A percentile compares a stretch with the other conserved stretches of the same genome.
Evolutionary conservation across 2,113 vertebrate species (phyloP).

Genomic region (Dolichallabes microphthalmus): DNA sequence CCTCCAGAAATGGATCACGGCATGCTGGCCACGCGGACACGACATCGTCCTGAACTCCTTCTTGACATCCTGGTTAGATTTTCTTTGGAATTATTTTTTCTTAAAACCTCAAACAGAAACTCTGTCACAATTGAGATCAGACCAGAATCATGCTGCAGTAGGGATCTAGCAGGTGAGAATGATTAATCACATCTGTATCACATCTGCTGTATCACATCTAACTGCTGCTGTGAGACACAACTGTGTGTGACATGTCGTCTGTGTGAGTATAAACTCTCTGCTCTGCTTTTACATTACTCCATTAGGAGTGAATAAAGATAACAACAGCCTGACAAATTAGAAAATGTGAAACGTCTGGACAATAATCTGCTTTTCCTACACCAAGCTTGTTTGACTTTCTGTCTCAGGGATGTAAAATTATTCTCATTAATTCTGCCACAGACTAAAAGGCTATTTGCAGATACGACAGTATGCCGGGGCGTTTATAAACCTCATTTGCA

Average conservation of each 20-base stretch:
- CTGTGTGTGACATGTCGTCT: background rate
- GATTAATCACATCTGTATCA: too few relatives aligned
- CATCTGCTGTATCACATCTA: background rate
- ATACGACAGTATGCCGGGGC: background rate
- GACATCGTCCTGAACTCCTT: too few relatives aligned
- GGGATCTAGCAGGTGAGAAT: background rate
- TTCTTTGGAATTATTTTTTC: background rate
- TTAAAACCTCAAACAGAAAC: background rate
- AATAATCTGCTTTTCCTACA: constrained; percentile 4
- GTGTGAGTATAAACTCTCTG: background rate
- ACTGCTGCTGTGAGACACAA: too few relatives aligned
- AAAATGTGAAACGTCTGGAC: background rate
- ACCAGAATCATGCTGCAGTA: background rate
- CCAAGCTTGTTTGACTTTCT: background rate
- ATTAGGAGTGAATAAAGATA: constrained; percentile 36
- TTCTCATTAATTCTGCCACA: background rate
- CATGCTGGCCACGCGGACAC: too few relatives aligned
- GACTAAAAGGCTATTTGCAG: constrained; percentile 1
- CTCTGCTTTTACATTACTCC: constrained; percentile 36
- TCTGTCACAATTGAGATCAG: background rate
- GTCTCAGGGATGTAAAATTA: background rate
- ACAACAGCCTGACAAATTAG: background rate
- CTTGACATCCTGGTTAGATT: background rate
- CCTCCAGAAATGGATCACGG: too few relatives aligned
- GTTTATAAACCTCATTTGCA: constrained; percentile 27